phyloP scores from a whole-genome alignment of 2,113 vertebrate species.

The Grus americana region DNA sequence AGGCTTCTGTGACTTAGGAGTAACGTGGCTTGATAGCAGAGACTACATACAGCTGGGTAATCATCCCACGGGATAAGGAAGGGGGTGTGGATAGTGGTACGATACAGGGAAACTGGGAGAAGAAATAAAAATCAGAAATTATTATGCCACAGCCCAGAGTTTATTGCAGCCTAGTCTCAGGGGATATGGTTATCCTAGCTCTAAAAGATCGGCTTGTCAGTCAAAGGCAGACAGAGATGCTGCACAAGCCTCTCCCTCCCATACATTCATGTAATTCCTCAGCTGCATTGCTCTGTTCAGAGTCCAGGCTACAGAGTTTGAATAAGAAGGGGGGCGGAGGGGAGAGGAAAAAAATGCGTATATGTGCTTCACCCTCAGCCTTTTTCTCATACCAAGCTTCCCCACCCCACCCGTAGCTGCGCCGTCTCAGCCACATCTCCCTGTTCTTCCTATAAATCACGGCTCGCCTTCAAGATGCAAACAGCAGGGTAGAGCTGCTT shows the following conservation, averaged over 20 bases:
- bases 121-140: neutral
- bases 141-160: neutral
- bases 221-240: slow-evolving; percentile 14
- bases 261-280: slow-evolving; percentile 62
- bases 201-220: neutral
- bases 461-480: neutral
- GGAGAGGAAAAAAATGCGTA: neutral
- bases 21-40: neutral
- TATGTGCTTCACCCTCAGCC: slow-evolving; percentile 6
- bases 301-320: neutral
- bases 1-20: neutral
- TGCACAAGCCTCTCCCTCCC: slow-evolving; percentile 41
- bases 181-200: neutral
- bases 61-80: neutral
- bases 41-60: neutral
- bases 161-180: neutral
- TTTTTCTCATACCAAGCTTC: slow-evolving; percentile 47
- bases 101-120: neutral
- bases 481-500: neutral
- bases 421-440: neutral
- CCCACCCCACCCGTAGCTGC: neutral
- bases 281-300: neutral
- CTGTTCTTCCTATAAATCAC: neutral
- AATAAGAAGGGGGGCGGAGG: neutral
- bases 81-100: rapidly evolving